Conservation (phyloP, 2,888 invertebrate species). For the Sinelater perroti region DNA sequence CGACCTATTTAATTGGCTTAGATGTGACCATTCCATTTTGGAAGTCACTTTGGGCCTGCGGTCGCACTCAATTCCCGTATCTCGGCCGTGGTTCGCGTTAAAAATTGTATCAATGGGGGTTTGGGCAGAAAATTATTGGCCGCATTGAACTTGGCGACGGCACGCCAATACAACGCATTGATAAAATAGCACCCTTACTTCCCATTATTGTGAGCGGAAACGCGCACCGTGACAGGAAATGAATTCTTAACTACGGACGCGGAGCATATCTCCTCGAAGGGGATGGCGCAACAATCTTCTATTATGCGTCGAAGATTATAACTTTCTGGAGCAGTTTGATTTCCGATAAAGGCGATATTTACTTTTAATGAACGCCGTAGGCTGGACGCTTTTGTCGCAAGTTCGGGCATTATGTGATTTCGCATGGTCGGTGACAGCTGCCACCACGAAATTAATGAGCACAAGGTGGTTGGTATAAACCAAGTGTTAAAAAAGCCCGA, state of each 20-base stretch:
- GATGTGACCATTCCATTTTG: not conserved
- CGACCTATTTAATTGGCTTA: conserved; percentile 12
- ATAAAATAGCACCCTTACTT: conserved; percentile 24
- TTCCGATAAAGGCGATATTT: conserved; percentile 26
- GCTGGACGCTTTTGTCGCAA: not conserved
- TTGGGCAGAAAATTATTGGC: not conserved
- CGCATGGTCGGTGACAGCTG: conserved; percentile 3
- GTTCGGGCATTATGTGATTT: not conserved
- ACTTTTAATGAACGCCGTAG: conserved; percentile 17
- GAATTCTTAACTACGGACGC: conserved; percentile 44
- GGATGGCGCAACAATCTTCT: conserved; percentile 28
- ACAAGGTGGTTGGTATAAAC: no score
- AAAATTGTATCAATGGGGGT: not conserved
- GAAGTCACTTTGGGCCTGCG: no score
- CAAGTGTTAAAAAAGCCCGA: no score
- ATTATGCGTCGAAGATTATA: conserved; percentile 32
- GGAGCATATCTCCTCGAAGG: conserved; percentile 43
- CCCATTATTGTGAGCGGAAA: conserved; percentile 39
- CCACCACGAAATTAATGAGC: not conserved
- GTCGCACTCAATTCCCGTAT: no score
- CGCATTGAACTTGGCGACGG: conserved; percentile 1
- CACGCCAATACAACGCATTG: conserved; percentile 6
- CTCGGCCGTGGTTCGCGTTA: not conserved
- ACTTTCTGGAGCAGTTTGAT: conserved; percentile 24
- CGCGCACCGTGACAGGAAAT: conserved; percentile 44